phyloP scores from a whole-genome alignment of 2,113 vertebrate species.

The Rhizomys pruinosus region DNA sequence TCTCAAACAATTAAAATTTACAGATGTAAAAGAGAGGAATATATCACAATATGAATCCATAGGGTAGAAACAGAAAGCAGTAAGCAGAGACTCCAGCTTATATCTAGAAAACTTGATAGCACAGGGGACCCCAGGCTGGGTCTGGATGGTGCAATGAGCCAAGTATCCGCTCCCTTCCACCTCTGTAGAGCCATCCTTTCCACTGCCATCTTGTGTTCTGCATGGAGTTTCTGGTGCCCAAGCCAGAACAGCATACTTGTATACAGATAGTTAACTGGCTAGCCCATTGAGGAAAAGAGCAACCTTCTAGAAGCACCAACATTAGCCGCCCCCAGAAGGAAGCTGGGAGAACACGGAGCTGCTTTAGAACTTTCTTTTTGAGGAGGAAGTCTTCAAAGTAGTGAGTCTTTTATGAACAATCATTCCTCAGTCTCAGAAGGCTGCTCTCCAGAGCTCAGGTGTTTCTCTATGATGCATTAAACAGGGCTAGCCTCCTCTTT shows the following conservation, averaged over 20 bases:
- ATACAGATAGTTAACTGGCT: slow-evolving; percentile 50
- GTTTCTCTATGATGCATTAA: not conserved
- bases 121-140: no score
- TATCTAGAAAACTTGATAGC: not conserved
- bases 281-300: slow-evolving; percentile 64
- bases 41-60: not conserved
- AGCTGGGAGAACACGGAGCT: not conserved
- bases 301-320: slow-evolving; percentile 55
- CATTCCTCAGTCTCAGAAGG: not conserved
- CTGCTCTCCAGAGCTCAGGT: not conserved
- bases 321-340: slow-evolving; percentile 32
- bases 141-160: not conserved
- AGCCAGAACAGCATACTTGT: not conserved
- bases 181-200: rapidly evolving
- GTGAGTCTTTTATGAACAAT: not conserved
- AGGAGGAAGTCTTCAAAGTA: not conserved
- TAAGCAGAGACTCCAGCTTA: not conserved
- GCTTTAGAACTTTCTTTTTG: slow-evolving; percentile 41
- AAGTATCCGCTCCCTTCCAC: not conserved
- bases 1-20: not conserved
- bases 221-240: not conserved
- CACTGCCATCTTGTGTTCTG: not conserved
- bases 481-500: not conserved
- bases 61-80: not conserved
- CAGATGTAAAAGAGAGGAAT: not conserved